Percentiles rank a stretch among this genome's conserved stretches.
These are phyloP conservation scores for Nasonia longicornis DNA, from an alignment of 1,140 invertebrate genomes.

Conservation along the genomic window DNA sequence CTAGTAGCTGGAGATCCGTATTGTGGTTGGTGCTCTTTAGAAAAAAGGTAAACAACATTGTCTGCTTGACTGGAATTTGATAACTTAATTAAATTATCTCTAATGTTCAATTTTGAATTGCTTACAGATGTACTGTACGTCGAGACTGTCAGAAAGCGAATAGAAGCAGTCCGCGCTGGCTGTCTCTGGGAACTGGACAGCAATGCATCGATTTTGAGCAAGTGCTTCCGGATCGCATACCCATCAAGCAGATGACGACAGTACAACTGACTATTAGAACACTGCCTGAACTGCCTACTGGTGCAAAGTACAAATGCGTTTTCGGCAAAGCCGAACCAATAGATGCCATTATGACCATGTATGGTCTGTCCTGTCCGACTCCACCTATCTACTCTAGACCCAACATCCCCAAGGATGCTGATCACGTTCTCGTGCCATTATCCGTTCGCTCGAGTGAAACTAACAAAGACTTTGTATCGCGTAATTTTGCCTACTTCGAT, in stretches of 20 bases:
- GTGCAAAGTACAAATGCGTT: conserved; percentile 94
- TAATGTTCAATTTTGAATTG: conserved; percentile 3
- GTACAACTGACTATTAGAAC: conserved; percentile 91
- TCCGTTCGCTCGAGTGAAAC: conserved; percentile 93
- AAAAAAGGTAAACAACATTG: conserved; percentile 80
- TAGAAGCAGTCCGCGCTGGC: conserved; percentile 89
- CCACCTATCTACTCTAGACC: conserved; percentile 83
- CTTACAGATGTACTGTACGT: conserved; percentile 84
- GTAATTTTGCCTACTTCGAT: conserved; percentile 94
- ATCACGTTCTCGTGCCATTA: conserved; percentile 92
- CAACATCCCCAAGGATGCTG: conserved; percentile 81
- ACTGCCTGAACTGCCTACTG: conserved; percentile 86
- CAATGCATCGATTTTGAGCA: conserved; percentile 97
- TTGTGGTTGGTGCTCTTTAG: conserved; percentile 97
- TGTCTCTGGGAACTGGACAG: conserved; percentile 90
- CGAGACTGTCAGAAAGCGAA: conserved; percentile 91
- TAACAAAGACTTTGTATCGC: conserved; percentile 94
- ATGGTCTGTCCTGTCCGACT: conserved; percentile 87
- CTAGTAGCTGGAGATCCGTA: conserved; percentile 94
- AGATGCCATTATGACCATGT: conserved; percentile 83
- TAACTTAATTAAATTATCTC: conserved; percentile 46
- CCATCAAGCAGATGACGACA: conserved; percentile 85
- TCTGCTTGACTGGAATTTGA: neutral
- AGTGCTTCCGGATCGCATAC: conserved; percentile 89
- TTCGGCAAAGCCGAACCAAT: conserved; percentile 88